A percentile compares a stretch with the other conserved stretches of the same genome.
These are phyloP conservation scores for Garrulus glandarius DNA, from an alignment of 2,797 vertebrate genomes.

Conservation along the genomic window DNA sequence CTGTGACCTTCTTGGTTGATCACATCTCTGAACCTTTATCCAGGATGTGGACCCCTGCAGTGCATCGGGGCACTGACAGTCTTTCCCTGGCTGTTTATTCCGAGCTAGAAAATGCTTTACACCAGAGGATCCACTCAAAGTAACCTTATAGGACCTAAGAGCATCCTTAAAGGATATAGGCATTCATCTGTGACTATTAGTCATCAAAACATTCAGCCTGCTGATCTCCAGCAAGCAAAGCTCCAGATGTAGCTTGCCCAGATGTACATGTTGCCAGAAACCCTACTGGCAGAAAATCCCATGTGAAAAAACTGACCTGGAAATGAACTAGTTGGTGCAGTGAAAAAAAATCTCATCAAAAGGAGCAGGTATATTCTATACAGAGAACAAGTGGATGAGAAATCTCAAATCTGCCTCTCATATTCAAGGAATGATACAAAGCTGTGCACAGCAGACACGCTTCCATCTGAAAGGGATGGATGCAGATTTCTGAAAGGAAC, in stretches of 20 bases:
- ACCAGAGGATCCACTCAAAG: background rate
- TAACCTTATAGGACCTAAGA: background rate
- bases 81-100: background rate
- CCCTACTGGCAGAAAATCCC: background rate
- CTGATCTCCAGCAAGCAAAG: background rate
- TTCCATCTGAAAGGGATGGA: background rate
- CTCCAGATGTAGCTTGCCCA: background rate
- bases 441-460: background rate
- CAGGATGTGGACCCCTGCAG: background rate
- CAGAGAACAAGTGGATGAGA: background rate
- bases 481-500: background rate
- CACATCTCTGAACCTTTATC: background rate
- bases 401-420: background rate
- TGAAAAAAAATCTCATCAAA: background rate
- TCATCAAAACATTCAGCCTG: slow-evolving; percentile 21
- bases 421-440: background rate
- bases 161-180: background rate
- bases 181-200: slow-evolving; percentile 6
- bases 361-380: background rate
- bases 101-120: background rate
- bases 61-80: background rate
- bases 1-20: background rate
- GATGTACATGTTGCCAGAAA: background rate
- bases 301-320: background rate
- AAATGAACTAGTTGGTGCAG: background rate